Percentiles rank a stretch among this genome's conserved stretches.
phyloP scores from a whole-genome alignment of 2,113 vertebrate genomes.

The Plectropomus leopardus region DNA sequence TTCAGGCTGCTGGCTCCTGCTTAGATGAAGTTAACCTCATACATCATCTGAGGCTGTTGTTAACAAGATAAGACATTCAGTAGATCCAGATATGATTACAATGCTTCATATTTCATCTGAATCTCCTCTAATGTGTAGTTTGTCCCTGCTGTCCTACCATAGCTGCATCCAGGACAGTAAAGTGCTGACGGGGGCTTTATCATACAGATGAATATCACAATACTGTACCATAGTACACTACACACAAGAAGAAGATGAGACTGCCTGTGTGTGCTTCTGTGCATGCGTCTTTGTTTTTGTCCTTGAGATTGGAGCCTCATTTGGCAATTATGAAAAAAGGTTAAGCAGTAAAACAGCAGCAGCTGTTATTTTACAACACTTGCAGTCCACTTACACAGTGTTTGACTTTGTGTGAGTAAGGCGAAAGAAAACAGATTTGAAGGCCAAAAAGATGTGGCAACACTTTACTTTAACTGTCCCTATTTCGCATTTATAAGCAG shows the following conservation, averaged over 20 bases:
- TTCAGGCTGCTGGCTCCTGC: too few species aligned
- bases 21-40: constrained; percentile 55
- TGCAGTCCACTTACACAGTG: background rate
- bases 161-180: constrained; percentile 21
- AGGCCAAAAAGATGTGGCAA: background rate
- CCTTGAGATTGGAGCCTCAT: constrained; percentile 29
- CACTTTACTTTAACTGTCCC: background rate
- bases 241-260: background rate
- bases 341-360: background rate
- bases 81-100: constrained; percentile 50
- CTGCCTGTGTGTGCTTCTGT: background rate
- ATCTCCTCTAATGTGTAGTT: constrained; percentile 8
- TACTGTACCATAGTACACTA: background rate
- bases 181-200: constrained; percentile 40
- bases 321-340: constrained; percentile 18
- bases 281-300: constrained; percentile 1
- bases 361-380: background rate
- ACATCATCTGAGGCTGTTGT: constrained; percentile 48
- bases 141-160: constrained; percentile 26
- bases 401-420: background rate
- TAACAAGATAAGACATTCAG: constrained; percentile 60
- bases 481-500: too few species aligned
- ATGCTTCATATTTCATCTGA: constrained; percentile 60
- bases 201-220: background rate
- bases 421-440: background rate